phyloP scores from a whole-genome alignment of 2,797 vertebrate genomes.

The Triplophysa yarkandensis region DNA sequence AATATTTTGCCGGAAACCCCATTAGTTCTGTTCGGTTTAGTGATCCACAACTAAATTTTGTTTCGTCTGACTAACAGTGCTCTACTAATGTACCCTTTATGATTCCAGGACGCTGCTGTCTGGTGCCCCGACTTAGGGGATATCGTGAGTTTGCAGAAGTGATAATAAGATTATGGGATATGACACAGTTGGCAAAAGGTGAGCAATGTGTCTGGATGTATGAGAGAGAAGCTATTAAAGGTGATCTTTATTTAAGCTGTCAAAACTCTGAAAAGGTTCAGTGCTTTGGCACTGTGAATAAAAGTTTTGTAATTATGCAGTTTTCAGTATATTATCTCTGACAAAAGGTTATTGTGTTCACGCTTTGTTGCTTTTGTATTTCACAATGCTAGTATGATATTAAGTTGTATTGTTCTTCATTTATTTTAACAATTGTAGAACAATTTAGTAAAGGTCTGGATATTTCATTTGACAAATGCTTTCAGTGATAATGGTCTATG shows the following conservation, averaged over 20 bases:
- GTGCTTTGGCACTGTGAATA: not conserved
- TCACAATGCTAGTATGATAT: not conserved
- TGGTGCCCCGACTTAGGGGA: not conserved
- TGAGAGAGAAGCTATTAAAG: conserved; percentile 25
- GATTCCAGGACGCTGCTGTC: not conserved
- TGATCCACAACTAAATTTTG: not conserved
- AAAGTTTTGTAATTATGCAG: conserved; percentile 10
- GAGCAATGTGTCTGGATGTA: conserved; percentile 9
- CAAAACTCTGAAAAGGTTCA: conserved; percentile 8
- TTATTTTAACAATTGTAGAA: not conserved
- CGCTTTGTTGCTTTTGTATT: not conserved
- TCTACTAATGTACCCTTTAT: not conserved
- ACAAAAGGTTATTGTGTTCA: not conserved
- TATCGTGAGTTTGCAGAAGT: not conserved
- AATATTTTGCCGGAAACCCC: not conserved
- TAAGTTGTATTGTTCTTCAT: not conserved
- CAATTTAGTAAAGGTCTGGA: not conserved
- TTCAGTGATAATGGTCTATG: too few relatives aligned
- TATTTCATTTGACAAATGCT: too few relatives aligned
- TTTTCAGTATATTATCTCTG: not conserved
- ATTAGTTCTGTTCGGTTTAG: not conserved
- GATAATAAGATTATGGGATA: conserved; percentile 25
- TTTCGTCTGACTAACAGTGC: not conserved
- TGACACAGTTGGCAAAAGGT: conserved; percentile 29
- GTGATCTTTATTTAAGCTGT: conserved; percentile 17